Base-by-base conservation (phyloP, 92 coral and sea anemone genomes). In the Zoanthus sansibaricus region DNA sequence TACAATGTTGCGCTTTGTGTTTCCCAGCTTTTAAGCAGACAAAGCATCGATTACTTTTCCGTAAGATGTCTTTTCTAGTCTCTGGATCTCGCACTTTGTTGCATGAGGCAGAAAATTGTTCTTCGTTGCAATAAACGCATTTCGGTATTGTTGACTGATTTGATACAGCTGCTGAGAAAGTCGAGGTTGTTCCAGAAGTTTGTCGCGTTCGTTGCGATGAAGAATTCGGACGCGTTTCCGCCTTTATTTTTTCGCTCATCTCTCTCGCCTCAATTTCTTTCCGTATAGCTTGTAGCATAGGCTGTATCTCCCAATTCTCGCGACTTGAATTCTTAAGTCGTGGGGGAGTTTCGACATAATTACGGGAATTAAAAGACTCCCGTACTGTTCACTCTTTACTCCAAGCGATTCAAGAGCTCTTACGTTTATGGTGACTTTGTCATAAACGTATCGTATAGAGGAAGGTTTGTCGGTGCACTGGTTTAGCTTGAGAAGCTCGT, bases 231-330 rank as follows among this genome's bases (percentile, higher is more conserved):
- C 83, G 48, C 32, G 82, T 32, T 58, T 58, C 76, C 15, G 87
- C 75, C 56, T 71, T 83, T 10, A 92, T 72, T 69, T 82, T 74
- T 33, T 91, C 94, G 66, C 88, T 92, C 4, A 82, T 67, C 58
- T 89, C 92, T 61, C 90, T 31, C 9, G 90, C 94, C 33, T 92
- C 88, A 32, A 92, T 58, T 79, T 88, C 94, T 62, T 75, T 86
- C 59, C 64, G 69, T 44, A 92, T 92, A 4, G 86, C 67, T 5
- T 86, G 84, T 21, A 92, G 75, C 17, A 80, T 71, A 11, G 47
- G 17, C 48, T 33, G 48, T 11, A 48, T 75, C 12, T 75, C 62
- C 79, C 79, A 75, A 42, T 49, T 20, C 78, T 74, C 54, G 58
- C 77, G 3, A 73, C 46, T 44, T 32, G 77, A 31, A 73, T 6